Percentiles rank a stretch among this genome's conserved stretches.
Evolutionary conservation across 1,140 invertebrate genomes (phyloP).

Genomic region (Drosophila virilis): DNA sequence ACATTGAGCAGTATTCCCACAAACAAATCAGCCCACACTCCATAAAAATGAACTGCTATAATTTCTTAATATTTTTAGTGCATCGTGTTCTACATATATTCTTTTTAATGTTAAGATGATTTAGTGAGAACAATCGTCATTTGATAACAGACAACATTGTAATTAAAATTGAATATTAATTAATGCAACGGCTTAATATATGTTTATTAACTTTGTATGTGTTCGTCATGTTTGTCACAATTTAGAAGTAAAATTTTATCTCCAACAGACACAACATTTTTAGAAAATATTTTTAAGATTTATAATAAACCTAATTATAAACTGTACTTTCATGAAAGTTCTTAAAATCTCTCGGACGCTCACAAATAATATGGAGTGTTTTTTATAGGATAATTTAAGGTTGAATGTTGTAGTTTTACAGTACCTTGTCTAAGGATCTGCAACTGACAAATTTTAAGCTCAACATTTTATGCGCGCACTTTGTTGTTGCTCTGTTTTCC

Average conservation of each 20-base stretch:
- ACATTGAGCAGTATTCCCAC: conserved; percentile 48
- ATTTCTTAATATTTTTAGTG: too few species aligned
- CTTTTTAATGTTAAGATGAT: not conserved
- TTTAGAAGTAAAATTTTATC: too few species aligned
- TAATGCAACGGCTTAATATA: too few species aligned
- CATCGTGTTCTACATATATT: too few species aligned
- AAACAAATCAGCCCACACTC: not conserved
- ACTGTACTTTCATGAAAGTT: not conserved
- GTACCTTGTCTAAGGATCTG: not conserved
- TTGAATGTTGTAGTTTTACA: not conserved
- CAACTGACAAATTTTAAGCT: conserved; percentile 31
- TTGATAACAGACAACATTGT: not conserved
- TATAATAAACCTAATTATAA: not conserved
- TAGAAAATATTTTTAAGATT: not conserved
- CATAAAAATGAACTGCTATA: not conserved
- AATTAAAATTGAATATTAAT: too few species aligned
- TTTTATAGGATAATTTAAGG: not conserved
- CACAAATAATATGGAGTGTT: too few species aligned
- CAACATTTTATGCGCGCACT: conserved; percentile 15
- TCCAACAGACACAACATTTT: too few species aligned
- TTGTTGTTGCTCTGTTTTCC: conserved; percentile 3
- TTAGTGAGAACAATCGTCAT: not conserved
- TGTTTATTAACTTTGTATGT: too few species aligned
- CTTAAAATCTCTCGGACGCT: too few species aligned
- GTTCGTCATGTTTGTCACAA: too few species aligned